Evolutionary conservation across 2,113 vertebrate genomes (phyloP).

Genomic region (Archocentrus centrarchus): DNA sequence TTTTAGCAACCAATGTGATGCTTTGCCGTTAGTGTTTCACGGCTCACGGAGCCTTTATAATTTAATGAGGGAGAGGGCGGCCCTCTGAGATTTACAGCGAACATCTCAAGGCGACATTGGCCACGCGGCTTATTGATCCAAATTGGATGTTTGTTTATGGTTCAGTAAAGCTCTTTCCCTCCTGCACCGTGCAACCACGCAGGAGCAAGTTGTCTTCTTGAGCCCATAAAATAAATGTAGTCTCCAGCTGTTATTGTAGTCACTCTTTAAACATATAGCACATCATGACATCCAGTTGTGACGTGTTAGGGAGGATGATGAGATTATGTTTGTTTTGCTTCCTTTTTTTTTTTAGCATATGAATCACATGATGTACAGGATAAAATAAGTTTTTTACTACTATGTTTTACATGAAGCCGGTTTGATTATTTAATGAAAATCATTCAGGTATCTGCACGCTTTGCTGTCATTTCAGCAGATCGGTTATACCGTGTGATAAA

Average conservation of each 20-base stretch:
- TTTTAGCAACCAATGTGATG: slow-evolving; percentile 76
- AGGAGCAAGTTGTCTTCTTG: slow-evolving; percentile 40
- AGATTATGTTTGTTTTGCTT: not conserved
- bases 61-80: slow-evolving; percentile 79
- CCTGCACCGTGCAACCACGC: slow-evolving; percentile 27
- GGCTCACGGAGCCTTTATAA: slow-evolving; percentile 80
- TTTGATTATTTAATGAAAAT: not conserved
- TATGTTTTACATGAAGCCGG: not conserved
- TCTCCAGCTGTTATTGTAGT: slow-evolving; percentile 29
- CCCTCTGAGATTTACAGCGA: slow-evolving; percentile 75
- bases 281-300: not conserved
- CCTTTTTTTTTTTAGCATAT: not conserved
- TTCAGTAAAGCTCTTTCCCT: slow-evolving; percentile 65
- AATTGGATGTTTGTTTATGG: slow-evolving; percentile 79
- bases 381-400: not conserved
- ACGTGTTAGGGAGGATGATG: not conserved
- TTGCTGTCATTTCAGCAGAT: not conserved
- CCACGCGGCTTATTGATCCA: slow-evolving; percentile 77
- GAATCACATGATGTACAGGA: not conserved
- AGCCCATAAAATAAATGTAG: slow-evolving; percentile 52
- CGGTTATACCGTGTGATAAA: not conserved
- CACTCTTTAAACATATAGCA: slow-evolving; percentile 21
- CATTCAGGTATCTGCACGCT: not conserved
- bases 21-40: slow-evolving; percentile 74
- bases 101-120: slow-evolving; percentile 62